A percentile compares a stretch with the other conserved stretches of the same genome.
Evolutionary conservation across 2,888 invertebrate species (phyloP).

Genomic region (Ophion obscuratus): DNA sequence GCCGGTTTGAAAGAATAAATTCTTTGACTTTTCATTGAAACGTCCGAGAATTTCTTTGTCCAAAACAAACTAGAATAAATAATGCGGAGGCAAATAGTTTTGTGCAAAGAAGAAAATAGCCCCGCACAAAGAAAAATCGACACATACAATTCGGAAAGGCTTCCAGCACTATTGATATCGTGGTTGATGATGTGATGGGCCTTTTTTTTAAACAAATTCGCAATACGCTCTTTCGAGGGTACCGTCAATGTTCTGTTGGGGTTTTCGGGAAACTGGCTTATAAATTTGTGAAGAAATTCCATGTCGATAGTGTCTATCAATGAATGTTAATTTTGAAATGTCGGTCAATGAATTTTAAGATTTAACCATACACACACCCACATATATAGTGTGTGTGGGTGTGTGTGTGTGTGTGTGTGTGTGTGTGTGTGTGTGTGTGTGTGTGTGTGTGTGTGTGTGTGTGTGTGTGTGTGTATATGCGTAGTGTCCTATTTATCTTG

Average conservation of each 20-base stretch:
- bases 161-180: neutral
- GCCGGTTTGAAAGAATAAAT: neutral
- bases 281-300: neutral
- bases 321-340: neutral
- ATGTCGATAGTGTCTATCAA: too few relatives aligned
- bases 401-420: too few relatives aligned
- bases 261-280: neutral
- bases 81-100: neutral
- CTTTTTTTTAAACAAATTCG: neutral
- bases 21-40: neutral
- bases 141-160: neutral
- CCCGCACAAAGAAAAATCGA: neutral
- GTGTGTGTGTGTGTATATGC: too few relatives aligned
- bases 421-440: too few relatives aligned
- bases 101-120: neutral
- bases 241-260: neutral
- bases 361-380: too few relatives aligned
- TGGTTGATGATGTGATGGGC: neutral
- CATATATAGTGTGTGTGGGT: too few relatives aligned
- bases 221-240: neutral
- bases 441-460: too few relatives aligned
- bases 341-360: too few relatives aligned
- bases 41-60: neutral
- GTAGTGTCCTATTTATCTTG: too few relatives aligned
- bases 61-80: neutral